Evolutionary conservation across 30 jellyfish, hydroid and myxozoan species (phyloP).

Genomic region (Cassiopea xamachana): DNA sequence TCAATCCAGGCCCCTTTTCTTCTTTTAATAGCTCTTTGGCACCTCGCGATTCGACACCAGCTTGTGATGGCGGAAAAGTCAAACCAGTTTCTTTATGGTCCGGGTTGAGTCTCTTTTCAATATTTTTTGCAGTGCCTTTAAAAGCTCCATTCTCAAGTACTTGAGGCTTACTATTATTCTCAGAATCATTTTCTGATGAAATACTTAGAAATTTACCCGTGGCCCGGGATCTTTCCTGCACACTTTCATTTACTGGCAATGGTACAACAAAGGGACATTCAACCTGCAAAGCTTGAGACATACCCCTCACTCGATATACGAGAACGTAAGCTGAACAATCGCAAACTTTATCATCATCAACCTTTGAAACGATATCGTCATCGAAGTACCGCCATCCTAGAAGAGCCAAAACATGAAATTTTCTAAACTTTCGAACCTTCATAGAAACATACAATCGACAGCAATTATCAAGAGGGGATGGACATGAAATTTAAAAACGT

Average conservation of each 20-base stretch:
- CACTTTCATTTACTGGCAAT: slow-evolving; percentile 13
- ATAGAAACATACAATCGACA: too few species aligned
- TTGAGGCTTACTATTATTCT: neutral
- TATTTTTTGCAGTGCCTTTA: neutral
- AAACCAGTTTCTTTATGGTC: neutral
- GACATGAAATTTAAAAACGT: too few species aligned
- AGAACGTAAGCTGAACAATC: slow-evolving; percentile 89
- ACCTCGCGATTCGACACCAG: neutral
- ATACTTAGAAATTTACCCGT: slow-evolving; percentile 15
- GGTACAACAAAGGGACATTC: slow-evolving; percentile 50
- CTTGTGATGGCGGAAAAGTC: neutral
- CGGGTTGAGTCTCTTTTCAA: neutral
- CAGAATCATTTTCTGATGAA: slow-evolving; percentile 34
- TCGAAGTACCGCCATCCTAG: slow-evolving; percentile 94
- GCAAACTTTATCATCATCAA: slow-evolving; percentile 70
- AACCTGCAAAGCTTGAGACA: slow-evolving; percentile 49
- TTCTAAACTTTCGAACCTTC: too few species aligned
- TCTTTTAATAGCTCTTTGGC: neutral
- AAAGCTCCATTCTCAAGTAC: neutral
- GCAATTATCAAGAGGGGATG: too few species aligned
- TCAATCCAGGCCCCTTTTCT: neutral
- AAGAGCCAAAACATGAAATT: neutral
- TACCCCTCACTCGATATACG: slow-evolving; percentile 86
- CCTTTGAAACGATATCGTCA: slow-evolving; percentile 79
- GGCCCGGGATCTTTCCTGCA: slow-evolving; percentile 51